Evolutionary conservation across 2,888 invertebrate species (phyloP).

Genomic region (Epicampocera succincta): DNA sequence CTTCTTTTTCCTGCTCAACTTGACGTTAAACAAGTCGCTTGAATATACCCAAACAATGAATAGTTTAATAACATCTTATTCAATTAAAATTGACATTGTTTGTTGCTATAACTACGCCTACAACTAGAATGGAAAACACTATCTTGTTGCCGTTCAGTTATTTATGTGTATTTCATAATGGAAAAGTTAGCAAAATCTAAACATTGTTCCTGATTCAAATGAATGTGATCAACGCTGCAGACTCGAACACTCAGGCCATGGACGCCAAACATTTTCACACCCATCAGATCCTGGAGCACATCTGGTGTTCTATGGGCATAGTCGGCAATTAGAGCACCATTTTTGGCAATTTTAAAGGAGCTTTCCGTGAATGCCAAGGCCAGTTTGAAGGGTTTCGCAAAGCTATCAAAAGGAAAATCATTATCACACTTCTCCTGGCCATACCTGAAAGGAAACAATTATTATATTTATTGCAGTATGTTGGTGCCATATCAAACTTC

Average conservation of each 20-base stretch:
- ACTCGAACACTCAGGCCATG: slow-evolving; percentile 41
- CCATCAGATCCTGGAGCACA: slow-evolving; percentile 43
- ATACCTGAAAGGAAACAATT: slow-evolving; percentile 33
- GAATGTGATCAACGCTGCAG: slow-evolving; percentile 50
- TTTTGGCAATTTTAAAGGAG: slow-evolving; percentile 57
- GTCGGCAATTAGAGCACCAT: slow-evolving; percentile 45
- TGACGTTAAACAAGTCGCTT: too few relatives aligned
- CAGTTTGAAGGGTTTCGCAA: slow-evolving; percentile 51
- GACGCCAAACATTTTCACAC: slow-evolving; percentile 60
- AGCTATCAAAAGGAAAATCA: slow-evolving; percentile 55
- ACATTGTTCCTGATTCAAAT: slow-evolving; percentile 23
- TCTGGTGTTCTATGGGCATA: slow-evolving; percentile 52
- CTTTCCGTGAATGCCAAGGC: slow-evolving; percentile 53
- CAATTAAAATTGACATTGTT: too few relatives aligned
- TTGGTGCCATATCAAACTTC: too few relatives aligned
- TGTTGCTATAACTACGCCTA: too few relatives aligned
- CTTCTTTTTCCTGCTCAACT: too few relatives aligned
- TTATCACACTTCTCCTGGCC: slow-evolving; percentile 42
- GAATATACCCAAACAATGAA: too few relatives aligned
- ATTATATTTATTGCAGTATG: too few relatives aligned
- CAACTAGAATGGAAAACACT: too few relatives aligned
- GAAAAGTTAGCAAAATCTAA: slow-evolving; percentile 55
- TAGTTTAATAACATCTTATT: too few relatives aligned
- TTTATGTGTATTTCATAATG: slow-evolving; percentile 41
- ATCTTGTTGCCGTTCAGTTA: too few relatives aligned